These are phyloP conservation scores for Drosophila subquinaria DNA, from an alignment of 2,888 invertebrate species.

Conservation along the genomic window DNA sequence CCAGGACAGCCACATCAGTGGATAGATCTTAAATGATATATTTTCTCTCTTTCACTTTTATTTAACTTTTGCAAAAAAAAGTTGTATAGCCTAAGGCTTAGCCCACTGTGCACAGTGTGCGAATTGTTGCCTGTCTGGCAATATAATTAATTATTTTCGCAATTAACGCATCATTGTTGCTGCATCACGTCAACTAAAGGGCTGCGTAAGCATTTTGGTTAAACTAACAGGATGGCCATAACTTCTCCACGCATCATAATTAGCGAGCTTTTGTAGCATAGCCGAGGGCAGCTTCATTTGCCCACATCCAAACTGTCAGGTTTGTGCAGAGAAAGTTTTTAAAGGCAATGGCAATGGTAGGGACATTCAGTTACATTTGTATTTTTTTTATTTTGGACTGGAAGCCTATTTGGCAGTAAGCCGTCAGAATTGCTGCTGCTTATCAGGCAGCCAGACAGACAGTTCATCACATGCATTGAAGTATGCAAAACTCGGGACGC, in stretches of 20 bases:
- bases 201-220: constrained; percentile 53
- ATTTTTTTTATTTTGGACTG: background rate
- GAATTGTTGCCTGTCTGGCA: constrained; percentile 30
- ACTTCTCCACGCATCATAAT: constrained; percentile 72
- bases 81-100: constrained; percentile 1
- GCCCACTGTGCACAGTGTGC: constrained; percentile 24
- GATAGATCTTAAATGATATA: background rate
- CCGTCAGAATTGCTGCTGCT: constrained; percentile 66
- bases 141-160: constrained; percentile 79
- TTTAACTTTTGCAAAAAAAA: constrained; percentile 3
- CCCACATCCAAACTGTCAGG: constrained; percentile 24
- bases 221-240: constrained; percentile 33
- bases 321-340: constrained; percentile 50
- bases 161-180: constrained; percentile 77
- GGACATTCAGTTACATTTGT: background rate
- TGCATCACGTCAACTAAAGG: constrained; percentile 68
- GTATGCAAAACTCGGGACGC: constrained; percentile 60
- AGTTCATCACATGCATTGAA: constrained; percentile 62
- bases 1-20: background rate
- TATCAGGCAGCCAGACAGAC: constrained; percentile 58
- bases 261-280: constrained; percentile 62
- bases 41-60: background rate
- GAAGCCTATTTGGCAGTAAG: constrained; percentile 58
- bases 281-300: constrained; percentile 55
- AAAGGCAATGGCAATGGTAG: background rate